phyloP scores from a whole-genome alignment of 2,113 vertebrate genomes.

The Chascanopsetta lugubris region DNA sequence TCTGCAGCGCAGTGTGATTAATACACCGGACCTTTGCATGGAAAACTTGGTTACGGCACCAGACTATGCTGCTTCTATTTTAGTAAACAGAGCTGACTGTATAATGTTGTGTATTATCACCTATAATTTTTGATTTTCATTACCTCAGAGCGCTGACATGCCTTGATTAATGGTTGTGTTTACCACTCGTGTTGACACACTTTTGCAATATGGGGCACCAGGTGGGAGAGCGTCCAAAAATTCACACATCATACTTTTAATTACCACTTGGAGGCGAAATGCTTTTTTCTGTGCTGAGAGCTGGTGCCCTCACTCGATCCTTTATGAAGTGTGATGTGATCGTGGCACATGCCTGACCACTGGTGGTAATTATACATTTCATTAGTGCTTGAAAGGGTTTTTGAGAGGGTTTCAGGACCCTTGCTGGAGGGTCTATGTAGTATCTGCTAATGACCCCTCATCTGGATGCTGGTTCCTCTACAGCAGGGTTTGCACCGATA shows the following conservation, averaged over 20 bases:
- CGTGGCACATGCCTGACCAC: slow-evolving; percentile 5
- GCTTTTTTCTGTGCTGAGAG: slow-evolving; percentile 3
- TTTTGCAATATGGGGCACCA: slow-evolving; percentile 49
- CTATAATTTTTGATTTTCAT: slow-evolving; percentile 41
- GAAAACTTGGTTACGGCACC: slow-evolving; percentile 6
- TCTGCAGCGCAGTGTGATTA: slow-evolving; percentile 2
- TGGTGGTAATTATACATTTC: slow-evolving; percentile 41
- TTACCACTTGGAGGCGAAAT: slow-evolving; percentile 21
- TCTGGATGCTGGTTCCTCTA: slow-evolving; percentile 38
- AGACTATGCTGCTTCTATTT: slow-evolving; percentile 18
- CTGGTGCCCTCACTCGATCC: slow-evolving; percentile 6
- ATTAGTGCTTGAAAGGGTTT: slow-evolving; percentile 25
- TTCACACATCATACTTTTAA: slow-evolving; percentile 35
- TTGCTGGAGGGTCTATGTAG: slow-evolving; percentile 27
- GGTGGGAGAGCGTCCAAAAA: slow-evolving; percentile 37
- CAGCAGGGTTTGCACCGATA: slow-evolving; percentile 31
- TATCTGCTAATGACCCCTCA: slow-evolving; percentile 57
- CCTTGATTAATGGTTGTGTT: slow-evolving; percentile 46
- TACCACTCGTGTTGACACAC: slow-evolving; percentile 49
- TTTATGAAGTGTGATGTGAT: slow-evolving; percentile 29
- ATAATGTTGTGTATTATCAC: slow-evolving; percentile 36
- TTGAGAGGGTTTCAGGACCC: slow-evolving; percentile 31
- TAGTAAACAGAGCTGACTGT: slow-evolving; percentile 2
- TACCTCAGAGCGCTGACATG: slow-evolving; percentile 15
- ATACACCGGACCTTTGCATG: background rate